Conservation (phyloP, 2,113 vertebrate genomes). For the Pterocles burchelli region DNA sequence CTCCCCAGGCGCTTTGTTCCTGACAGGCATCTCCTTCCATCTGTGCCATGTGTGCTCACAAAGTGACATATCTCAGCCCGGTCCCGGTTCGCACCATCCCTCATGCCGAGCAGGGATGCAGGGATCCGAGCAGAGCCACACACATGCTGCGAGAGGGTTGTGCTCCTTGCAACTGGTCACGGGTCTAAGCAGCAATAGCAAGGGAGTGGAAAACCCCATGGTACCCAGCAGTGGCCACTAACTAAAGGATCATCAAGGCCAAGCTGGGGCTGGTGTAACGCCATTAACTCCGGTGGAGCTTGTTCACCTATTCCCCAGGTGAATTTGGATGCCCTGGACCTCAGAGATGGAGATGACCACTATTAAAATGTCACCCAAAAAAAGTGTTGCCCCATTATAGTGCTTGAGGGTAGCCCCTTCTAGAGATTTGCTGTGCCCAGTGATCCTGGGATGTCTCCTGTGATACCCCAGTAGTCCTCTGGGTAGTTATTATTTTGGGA, state of each 20-base stretch:
- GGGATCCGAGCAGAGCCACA: neutral
- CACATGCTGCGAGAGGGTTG: neutral
- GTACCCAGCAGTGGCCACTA: neutral
- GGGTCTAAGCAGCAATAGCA: neutral
- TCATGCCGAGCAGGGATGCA: neutral
- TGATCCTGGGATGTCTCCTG: neutral
- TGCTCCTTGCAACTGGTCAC: neutral
- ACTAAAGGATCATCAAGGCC: neutral
- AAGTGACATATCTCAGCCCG: fast-evolving
- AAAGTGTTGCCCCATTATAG: neutral
- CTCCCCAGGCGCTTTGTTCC: neutral
- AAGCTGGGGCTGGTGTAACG: neutral
- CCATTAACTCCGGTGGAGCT: neutral
- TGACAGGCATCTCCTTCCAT: neutral
- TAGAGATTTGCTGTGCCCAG: neutral
- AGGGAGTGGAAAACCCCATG: fast-evolving
- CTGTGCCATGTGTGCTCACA: neutral
- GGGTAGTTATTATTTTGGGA: neutral
- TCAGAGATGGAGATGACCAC: neutral
- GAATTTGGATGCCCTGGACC: neutral
- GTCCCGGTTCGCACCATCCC: neutral
- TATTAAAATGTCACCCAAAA: neutral
- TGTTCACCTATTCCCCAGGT: neutral
- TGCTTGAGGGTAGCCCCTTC: neutral
- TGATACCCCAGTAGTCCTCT: neutral